Evolutionary conservation across 2,797 vertebrate species (phyloP), one percentile per base, ranked within the genome.

Genomic region (Adelosebastes latens): DNA sequence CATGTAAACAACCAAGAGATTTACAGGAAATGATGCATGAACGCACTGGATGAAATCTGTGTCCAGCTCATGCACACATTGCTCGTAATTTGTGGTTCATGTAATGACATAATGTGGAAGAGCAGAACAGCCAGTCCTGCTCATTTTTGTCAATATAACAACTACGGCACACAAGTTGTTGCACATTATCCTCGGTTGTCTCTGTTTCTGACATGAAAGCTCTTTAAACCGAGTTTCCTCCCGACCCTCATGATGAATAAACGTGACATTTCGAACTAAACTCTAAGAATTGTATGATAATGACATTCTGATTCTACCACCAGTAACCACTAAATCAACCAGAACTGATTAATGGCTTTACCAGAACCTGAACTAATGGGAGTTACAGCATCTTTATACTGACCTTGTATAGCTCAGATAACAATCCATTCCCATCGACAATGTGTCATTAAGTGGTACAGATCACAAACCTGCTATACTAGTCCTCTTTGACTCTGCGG

Each of bases 401-500:
- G 24, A 68, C 12, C 34, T 29, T 66, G n/a, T 63, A n/a, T 10
- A 46, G 18, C 25, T 67, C 32, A 36, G 66, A 53, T 60, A 77
- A 62, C 76, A 63, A 46, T 42, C 14, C 11, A 74, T 61, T 22
- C 53, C 34, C 12, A 39, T 4, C 69, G 6, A 12, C 22, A 61
- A 56, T 20, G 20, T 34, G 25, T 74, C 34, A 32, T 42, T 22
- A 27, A 27, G 25, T 42, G 14, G 39, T 42, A 42, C 39, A 42
- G 39, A 16, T 16, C 39, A 42, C 39, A 42, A 42, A 14, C 39
- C 39, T 42, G 39, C 39, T 42, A 42, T 42, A 16, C 39, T 16
- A 42, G 39, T 42, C 39, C 39, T 42, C 25, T 67, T 62, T 69
- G 52, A 72, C 65, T 84, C 60, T 10, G 32, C 58, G n/a, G 53